These are phyloP conservation scores for Muscicapa comitata DNA, from an alignment of 2,797 vertebrate species.

Conservation along the genomic window DNA sequence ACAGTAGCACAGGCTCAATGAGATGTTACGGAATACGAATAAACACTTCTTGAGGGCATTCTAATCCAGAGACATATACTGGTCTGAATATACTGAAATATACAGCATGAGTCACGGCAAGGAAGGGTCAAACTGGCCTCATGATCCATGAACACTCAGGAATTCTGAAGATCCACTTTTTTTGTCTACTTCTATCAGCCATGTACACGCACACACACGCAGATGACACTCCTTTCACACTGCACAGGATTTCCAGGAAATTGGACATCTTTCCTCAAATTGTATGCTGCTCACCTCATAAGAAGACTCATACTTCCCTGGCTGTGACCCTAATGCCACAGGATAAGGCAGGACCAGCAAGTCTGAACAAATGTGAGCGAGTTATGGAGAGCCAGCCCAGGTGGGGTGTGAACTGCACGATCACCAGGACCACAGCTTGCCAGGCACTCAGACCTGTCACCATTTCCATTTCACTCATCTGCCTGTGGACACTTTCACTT, in stretches of 20 bases:
- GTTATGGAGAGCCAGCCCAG: not conserved
- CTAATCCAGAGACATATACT: not conserved
- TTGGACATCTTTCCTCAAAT: not conserved
- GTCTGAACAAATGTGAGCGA: not conserved
- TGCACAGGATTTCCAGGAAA: slow-evolving; percentile 36
- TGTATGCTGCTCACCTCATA: not conserved
- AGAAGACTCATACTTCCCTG: not conserved
- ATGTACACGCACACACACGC: fast-evolving
- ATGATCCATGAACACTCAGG: fast-evolving
- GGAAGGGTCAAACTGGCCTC: not conserved
- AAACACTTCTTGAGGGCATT: not conserved
- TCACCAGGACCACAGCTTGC: not conserved
- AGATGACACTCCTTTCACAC: not conserved
- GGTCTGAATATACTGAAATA: not conserved
- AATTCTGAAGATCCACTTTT: not conserved
- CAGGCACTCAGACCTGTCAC: not conserved
- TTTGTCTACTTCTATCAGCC: not conserved
- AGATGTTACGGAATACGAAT: not conserved
- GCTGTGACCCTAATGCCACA: not conserved
- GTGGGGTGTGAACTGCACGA: not conserved
- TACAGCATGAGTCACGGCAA: fast-evolving
- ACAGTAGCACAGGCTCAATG: not conserved
- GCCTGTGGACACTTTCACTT: not conserved
- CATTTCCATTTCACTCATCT: fast-evolving
- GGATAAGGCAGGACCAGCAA: not conserved